Base-by-base conservation (phyloP, 2,888 invertebrate species). In the Endomychus coccineus region DNA sequence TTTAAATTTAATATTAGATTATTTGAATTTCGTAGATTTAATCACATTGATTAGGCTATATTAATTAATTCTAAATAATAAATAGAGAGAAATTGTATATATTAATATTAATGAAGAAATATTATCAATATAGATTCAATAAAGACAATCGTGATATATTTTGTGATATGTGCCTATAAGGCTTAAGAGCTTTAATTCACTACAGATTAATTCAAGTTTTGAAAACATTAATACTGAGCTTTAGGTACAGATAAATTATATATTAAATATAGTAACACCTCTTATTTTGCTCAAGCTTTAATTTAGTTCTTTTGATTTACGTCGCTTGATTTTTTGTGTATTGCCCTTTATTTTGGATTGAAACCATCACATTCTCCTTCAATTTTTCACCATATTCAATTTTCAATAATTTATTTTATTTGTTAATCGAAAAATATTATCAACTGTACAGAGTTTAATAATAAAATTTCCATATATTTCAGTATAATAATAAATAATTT, bases 251-350 rank as follows among this genome's bases (percentile, higher is more conserved):
- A 4, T 16, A 38, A 38, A 19, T 19, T 7, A 19, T 19, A 7
- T 19, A 7, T 19, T 7, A n/a, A 19, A 19, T n/a, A n/a, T n/a
- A n/a, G n/a, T n/a, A n/a, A 54, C 61, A 62, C 62, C 58, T 57
- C 54, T 53, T 48, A 44, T 58, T 54, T 63, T 64, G 64, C 64
- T 64, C 64, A 64, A 64, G 61, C 60, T 62, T 64, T 61, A 62
- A 61, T 39, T n/a, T n/a, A n/a, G n/a, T n/a, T n/a, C n/a, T 46
- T 42, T n/a, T n/a, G n/a, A n/a, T n/a, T n/a, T n/a, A n/a, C n/a
- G n/a, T 32, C 22, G 36, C 28, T 37, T 17, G 35, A 28, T 32
- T 34, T 22, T 25, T 35, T 35, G 27, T 12, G n/a, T n/a, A n/a
- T n/a, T n/a, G n/a, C n/a, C n/a, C n/a, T n/a, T n/a, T n/a, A n/a